A percentile compares a stretch with the other conserved stretches of the same genome.
phyloP scores from a whole-genome alignment of 2,888 invertebrate genomes.

The Zaprionus bogoriensis region DNA sequence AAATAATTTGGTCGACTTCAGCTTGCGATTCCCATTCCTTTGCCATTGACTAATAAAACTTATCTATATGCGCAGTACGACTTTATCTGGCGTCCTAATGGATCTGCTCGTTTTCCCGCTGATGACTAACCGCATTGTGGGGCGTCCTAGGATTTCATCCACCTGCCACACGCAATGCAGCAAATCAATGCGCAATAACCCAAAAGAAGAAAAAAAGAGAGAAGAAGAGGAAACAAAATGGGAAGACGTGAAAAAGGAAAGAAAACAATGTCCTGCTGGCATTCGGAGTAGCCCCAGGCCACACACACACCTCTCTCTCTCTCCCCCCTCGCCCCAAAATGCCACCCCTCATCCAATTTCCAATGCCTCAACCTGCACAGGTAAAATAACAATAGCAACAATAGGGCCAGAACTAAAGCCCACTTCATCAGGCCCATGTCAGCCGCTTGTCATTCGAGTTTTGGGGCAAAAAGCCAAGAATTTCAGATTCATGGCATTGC shows the following conservation, averaged over 20 bases:
- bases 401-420: neutral
- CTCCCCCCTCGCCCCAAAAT: neutral
- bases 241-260: constrained; percentile 1
- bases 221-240: constrained; percentile 5
- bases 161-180: constrained; percentile 53
- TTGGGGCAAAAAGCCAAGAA: constrained; percentile 55
- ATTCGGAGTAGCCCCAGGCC: constrained; percentile 29
- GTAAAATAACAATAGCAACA: constrained; percentile 6
- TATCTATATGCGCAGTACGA: neutral
- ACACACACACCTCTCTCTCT: no score
- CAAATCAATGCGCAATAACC: constrained; percentile 60
- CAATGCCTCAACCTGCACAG: neutral
- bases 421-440: constrained; percentile 55
- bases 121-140: constrained; percentile 37
- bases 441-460: constrained; percentile 68
- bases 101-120: constrained; percentile 1
- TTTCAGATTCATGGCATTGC: constrained; percentile 72
- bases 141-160: constrained; percentile 30
- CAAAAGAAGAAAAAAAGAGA: constrained; percentile 1
- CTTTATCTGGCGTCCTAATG: neutral
- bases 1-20: neutral
- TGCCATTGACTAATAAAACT: neutral
- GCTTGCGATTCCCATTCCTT: neutral
- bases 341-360: neutral
- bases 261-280: constrained; percentile 47